These are phyloP conservation scores for Pseudorasbora parva DNA, from an alignment of 2,113 vertebrate species.

Conservation along the genomic window DNA sequence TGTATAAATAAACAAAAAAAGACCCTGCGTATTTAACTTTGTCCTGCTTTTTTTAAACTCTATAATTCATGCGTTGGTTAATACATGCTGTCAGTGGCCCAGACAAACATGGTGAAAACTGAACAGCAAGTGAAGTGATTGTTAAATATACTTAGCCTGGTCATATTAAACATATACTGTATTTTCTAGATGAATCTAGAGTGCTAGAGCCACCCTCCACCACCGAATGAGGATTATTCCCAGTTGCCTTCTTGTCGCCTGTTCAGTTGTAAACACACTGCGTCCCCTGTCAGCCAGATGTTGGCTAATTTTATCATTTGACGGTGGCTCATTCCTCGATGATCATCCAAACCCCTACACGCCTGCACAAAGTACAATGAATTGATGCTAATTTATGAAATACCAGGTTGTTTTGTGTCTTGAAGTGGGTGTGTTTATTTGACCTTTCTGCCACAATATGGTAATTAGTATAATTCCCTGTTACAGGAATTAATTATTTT, in stretches of 20 bases:
- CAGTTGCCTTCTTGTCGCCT: not conserved
- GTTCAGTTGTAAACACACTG: constrained; percentile 24
- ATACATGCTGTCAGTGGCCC: constrained; percentile 4
- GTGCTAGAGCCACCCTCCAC: not conserved
- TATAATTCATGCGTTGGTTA: constrained; percentile 30
- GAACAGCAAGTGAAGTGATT: not conserved
- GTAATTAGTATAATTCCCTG: constrained; percentile 48
- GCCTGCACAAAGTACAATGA: constrained; percentile 17
- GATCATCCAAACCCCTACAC: not conserved
- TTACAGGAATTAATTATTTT: constrained; percentile 62
- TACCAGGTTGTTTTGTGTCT: constrained; percentile 20
- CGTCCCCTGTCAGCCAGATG: constrained; percentile 31
- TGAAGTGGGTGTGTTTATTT: constrained; percentile 46
- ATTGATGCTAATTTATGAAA: constrained; percentile 52
- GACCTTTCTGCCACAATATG: constrained; percentile 53
- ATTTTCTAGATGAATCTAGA: not conserved
- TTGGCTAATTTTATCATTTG: constrained; percentile 34
- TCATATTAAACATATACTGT: not conserved
- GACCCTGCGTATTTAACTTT: constrained; percentile 11
- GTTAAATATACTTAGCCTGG: not conserved
- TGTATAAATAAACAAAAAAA: constrained; percentile 60
- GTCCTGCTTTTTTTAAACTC: constrained; percentile 13
- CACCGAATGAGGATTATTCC: not conserved
- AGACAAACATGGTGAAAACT: not conserved
- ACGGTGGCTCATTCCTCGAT: constrained; percentile 9